phyloP scores from a whole-genome alignment of 2,797 vertebrate species.

The Sphenodon punctatus region DNA sequence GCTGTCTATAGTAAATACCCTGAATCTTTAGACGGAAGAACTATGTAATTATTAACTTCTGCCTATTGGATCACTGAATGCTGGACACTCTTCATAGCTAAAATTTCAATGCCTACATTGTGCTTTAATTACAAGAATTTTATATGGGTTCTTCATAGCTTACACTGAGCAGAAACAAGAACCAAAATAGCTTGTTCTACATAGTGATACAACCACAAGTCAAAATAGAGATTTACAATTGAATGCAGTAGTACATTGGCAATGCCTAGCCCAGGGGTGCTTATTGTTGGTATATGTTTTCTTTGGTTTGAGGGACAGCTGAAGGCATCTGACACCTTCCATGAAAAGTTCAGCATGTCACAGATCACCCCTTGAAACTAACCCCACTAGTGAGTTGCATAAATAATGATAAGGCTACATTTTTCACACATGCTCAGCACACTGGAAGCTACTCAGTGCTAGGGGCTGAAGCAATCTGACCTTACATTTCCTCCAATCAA shows the following conservation, averaged over 20 bases:
- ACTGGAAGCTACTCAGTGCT: not conserved
- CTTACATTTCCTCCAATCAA: not conserved
- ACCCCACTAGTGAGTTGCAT: not conserved
- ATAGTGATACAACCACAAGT: too few species aligned
- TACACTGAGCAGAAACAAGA: not conserved
- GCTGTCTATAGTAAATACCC: not conserved
- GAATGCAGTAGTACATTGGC: too few species aligned
- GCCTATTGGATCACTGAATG: not conserved
- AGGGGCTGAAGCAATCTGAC: not conserved
- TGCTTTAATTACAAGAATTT: not conserved
- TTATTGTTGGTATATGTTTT: not conserved
- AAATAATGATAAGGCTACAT: not conserved
- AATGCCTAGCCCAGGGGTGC: too few species aligned
- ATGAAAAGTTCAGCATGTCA: too few species aligned
- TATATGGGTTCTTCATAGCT: not conserved
- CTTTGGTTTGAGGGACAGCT: not conserved
- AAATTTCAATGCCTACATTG: not conserved
- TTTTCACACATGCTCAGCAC: not conserved
- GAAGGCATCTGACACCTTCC: not conserved
- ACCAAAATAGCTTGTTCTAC: not conserved
- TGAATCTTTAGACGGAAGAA: not conserved
- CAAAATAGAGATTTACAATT: too few species aligned
- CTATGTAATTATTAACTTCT: not conserved
- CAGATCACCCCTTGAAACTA: not conserved
- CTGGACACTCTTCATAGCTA: not conserved